Base-by-base conservation (phyloP, 2,888 invertebrate genomes). In the Mongoloraphidia duomilia region DNA sequence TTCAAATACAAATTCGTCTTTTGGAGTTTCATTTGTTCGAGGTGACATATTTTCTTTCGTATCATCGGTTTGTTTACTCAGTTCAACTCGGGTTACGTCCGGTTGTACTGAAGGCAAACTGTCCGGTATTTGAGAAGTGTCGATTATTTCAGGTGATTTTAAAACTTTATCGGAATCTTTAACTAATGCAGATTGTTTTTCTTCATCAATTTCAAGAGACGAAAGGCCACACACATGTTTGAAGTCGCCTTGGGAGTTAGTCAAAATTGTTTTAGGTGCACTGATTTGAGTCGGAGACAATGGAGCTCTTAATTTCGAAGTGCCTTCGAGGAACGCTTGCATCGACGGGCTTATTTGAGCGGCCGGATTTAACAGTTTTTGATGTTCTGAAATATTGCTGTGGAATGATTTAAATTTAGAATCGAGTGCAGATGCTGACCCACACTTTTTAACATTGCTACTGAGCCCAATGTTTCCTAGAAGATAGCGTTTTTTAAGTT, bases 361-460 rank as follows among this genome's bases (percentile, higher is more conserved):
- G 0, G 87, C 84, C 0, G 88, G 87, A 64, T 88, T 84, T 39
- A 91, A 65, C 55, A 90, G 69, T 61, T 90, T 91, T 60, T 92
- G 92, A 61, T 89, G 86, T 62, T 91, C 90, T 1, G 88, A 84
- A 52, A 92, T 92, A 57, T 82, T 84, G 36, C 84, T 85, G 55
- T 88, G 80, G 61, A 92, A 83, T 52, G 82, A 85, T 67, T 86
- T 82, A 50, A 92, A 77, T 64, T 85, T 86, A 8, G 84, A 86
- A 63, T 91, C 90, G 38, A 91, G 74, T 52, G 85, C 84, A 0
- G 89, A 84, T 8, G 88, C 82, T 49, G 87, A 87, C 47, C 85
- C 87, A 0, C 88, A 88, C 61, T 87, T 86, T 56, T 84, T 77
- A 26, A 89, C 84, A 26, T 80, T 75, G 36, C 82, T 82, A 0